Conservation (phyloP, 2,888 invertebrate species). For the Ecliptopera silaceata region DNA sequence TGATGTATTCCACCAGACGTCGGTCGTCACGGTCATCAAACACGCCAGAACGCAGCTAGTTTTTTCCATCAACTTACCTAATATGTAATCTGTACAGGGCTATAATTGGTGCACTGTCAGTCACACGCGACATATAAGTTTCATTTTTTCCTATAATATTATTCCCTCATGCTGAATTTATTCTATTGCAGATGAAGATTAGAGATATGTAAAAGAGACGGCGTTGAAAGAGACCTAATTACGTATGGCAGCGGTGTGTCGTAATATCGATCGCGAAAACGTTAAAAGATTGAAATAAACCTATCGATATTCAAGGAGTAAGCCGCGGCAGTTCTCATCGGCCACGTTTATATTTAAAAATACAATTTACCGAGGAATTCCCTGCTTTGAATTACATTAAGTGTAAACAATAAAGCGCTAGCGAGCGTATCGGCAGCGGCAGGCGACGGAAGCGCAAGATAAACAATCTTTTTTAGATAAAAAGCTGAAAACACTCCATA, state of each 20-base stretch:
- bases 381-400: slow-evolving; percentile 83
- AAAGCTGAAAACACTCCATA: slow-evolving; percentile 76
- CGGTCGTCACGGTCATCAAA: slow-evolving; percentile 38
- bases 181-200: slow-evolving; percentile 27
- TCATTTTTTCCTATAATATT: slow-evolving; percentile 32
- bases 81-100: slow-evolving; percentile 18
- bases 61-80: slow-evolving; percentile 28
- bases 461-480: slow-evolving; percentile 83
- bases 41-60: slow-evolving; percentile 32
- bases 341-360: slow-evolving; percentile 74
- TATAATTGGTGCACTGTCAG: slow-evolving; percentile 21
- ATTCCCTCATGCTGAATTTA: slow-evolving; percentile 26
- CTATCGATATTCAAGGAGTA: slow-evolving; percentile 70
- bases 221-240: slow-evolving; percentile 55
- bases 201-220: slow-evolving; percentile 41
- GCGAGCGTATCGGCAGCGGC: slow-evolving; percentile 77
- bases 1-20: slow-evolving; percentile 31
- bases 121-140: slow-evolving; percentile 32
- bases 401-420: slow-evolving; percentile 81
- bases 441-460: slow-evolving; percentile 80
- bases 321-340: slow-evolving; percentile 54
- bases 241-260: slow-evolving; percentile 63
- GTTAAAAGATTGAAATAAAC: slow-evolving; percentile 64
- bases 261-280: slow-evolving; percentile 74
- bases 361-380: slow-evolving; percentile 79